Conservation (phyloP, 2,797 vertebrate genomes). For the Lepidocolaptes lacrymiger region DNA sequence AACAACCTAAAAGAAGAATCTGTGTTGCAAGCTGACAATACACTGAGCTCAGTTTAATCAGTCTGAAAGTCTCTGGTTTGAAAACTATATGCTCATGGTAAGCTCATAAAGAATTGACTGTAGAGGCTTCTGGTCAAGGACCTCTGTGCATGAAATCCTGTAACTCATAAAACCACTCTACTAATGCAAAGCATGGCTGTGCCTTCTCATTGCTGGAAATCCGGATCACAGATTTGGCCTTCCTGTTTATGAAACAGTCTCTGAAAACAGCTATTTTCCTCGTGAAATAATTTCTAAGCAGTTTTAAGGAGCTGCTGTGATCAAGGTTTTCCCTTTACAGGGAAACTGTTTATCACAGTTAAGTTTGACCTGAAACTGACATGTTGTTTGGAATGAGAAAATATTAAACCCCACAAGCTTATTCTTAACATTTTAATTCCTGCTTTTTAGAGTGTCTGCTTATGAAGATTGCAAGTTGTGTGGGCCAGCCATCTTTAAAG, state of each 20-base stretch:
- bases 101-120: not conserved
- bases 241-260: not conserved
- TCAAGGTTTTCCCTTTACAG: not conserved
- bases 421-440: not conserved
- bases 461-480: not conserved
- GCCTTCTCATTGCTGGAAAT: not conserved
- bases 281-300: constrained; percentile 21
- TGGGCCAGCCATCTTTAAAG: not conserved
- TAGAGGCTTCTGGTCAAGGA: not conserved
- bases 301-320: not conserved
- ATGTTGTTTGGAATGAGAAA: not conserved
- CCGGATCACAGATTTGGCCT: not conserved
- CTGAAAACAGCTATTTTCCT: not conserved
- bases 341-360: not conserved
- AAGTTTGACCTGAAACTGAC: not conserved
- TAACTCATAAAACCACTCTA: not conserved
- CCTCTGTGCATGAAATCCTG: not conserved
- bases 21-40: not conserved
- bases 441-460: not conserved
- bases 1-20: not conserved
- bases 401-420: not conserved
- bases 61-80: not conserved
- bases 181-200: not conserved
- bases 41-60: not conserved
- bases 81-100: not conserved